phyloP scores from a whole-genome alignment of 2,113 vertebrate genomes.

The Rhodinocichla rosea region DNA sequence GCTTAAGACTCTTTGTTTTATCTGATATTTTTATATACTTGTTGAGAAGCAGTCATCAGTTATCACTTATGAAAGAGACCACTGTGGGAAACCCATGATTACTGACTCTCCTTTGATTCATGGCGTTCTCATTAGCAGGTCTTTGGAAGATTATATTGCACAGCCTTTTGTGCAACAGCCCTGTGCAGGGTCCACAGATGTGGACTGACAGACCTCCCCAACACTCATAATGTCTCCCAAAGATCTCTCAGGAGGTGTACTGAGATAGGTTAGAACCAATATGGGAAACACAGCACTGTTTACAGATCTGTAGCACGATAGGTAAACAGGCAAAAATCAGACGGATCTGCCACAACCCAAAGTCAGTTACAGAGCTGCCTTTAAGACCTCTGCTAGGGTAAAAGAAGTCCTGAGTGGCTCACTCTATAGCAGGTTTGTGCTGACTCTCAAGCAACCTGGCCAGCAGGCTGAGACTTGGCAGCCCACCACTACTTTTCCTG shows the following conservation, averaged over 20 bases:
- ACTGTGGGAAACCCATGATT: not conserved
- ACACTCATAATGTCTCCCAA: not conserved
- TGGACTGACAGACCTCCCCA: not conserved
- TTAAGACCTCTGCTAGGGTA: not conserved
- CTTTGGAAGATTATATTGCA: not conserved
- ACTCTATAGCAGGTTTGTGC: not conserved
- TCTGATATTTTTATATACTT: not conserved
- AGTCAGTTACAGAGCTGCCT: not conserved
- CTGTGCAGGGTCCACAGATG: not conserved
- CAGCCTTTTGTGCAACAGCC: not conserved
- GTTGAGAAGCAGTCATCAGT: not conserved
- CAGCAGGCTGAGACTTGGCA: conserved; percentile 23
- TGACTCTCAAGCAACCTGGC: not conserved
- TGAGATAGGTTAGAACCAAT: not conserved
- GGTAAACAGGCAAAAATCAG: not conserved
- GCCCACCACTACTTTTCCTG: not conserved
- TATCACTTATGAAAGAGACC: not conserved
- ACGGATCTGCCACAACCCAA: not conserved
- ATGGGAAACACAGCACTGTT: not conserved
- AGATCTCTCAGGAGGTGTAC: not conserved
- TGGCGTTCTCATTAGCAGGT: not conserved
- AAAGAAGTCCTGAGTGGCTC: not conserved
- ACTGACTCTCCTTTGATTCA: not conserved
- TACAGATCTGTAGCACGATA: not conserved
- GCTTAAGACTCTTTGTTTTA: not conserved